Percentiles rank a stretch among this genome's conserved stretches.
Conservation (phyloP, 2,797 vertebrate genomes). For the Sebastes kiyomatsui region DNA sequence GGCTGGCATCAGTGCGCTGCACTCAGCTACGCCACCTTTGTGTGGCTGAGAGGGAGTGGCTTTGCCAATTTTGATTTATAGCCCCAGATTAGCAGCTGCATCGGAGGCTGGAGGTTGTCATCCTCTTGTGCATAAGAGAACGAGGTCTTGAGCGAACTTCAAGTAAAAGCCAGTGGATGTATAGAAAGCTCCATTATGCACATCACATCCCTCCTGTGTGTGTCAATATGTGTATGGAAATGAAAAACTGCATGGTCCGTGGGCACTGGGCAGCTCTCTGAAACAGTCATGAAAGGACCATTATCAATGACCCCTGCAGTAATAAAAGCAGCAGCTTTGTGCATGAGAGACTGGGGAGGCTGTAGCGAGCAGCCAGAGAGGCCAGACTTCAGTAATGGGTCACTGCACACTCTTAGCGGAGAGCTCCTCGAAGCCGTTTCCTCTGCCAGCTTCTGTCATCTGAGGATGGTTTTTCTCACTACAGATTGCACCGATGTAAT, state of each 20-base stretch:
- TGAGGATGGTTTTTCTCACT: slow-evolving; percentile 33
- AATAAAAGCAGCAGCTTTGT: slow-evolving; percentile 54
- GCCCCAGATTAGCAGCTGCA: slow-evolving; percentile 67
- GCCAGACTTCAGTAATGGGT: slow-evolving; percentile 72
- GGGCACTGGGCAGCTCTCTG: slow-evolving; percentile 27
- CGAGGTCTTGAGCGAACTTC: slow-evolving; percentile 19
- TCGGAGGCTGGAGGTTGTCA: slow-evolving; percentile 53
- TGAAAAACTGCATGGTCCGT: slow-evolving; percentile 29
- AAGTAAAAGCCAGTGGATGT: neutral
- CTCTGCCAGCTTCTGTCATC: slow-evolving; percentile 48
- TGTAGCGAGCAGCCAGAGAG: slow-evolving; percentile 51
- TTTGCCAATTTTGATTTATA: slow-evolving; percentile 69
- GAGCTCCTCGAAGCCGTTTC: slow-evolving; percentile 53
- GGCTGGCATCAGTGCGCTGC: slow-evolving; percentile 63
- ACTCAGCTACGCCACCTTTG: slow-evolving; percentile 51
- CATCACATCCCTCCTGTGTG: neutral
- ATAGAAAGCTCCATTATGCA: slow-evolving; percentile 12
- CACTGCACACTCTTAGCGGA: slow-evolving; percentile 66
- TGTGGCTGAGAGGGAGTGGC: slow-evolving; percentile 47
- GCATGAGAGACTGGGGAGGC: slow-evolving; percentile 50
- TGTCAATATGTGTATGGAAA: slow-evolving; percentile 29
- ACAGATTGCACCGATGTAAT: slow-evolving; percentile 55
- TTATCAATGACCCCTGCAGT: slow-evolving; percentile 71
- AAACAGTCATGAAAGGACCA: slow-evolving; percentile 51
- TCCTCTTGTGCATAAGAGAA: slow-evolving; percentile 43